Evolutionary conservation across 2,888 invertebrate genomes (phyloP).

Genomic region (Autographa pulchrina): DNA sequence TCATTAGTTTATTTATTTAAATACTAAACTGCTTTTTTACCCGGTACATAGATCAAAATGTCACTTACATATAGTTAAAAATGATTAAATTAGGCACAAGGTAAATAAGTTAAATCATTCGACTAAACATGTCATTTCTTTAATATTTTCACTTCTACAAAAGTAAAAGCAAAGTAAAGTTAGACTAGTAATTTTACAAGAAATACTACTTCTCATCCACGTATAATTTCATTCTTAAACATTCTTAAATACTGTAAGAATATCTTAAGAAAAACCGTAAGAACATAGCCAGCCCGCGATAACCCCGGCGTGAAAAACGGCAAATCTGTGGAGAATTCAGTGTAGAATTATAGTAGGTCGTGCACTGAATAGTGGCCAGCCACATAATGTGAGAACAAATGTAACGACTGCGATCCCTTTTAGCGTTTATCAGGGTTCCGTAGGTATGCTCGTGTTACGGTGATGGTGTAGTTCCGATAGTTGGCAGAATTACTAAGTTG

Average conservation of each 20-base stretch:
- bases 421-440: conserved; percentile 2
- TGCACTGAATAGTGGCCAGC: conserved; percentile 35
- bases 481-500: not conserved
- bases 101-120: too few relatives aligned
- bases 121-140: too few relatives aligned
- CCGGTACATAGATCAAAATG: too few relatives aligned
- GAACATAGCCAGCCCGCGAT: conserved; percentile 8
- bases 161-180: too few relatives aligned
- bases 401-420: conserved; percentile 7
- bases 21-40: too few relatives aligned
- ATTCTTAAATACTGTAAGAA: not conserved
- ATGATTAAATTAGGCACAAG: too few relatives aligned
- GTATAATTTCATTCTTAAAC: not conserved
- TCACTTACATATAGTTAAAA: too few relatives aligned
- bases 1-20: too few relatives aligned
- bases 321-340: conserved; percentile 46
- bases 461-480: not conserved
- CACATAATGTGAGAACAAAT: conserved; percentile 11
- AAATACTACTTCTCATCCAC: not conserved
- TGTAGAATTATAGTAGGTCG: conserved; percentile 44
- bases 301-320: conserved; percentile 40
- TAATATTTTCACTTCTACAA: too few relatives aligned
- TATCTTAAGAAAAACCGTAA: conserved; percentile 17
- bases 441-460: not conserved
- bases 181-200: too few relatives aligned